A percentile compares a stretch with the other conserved stretches of the same genome.
These are phyloP conservation scores for Nothoprocta perdicaria DNA, from an alignment of 2,113 vertebrate genomes.

Conservation along the genomic window DNA sequence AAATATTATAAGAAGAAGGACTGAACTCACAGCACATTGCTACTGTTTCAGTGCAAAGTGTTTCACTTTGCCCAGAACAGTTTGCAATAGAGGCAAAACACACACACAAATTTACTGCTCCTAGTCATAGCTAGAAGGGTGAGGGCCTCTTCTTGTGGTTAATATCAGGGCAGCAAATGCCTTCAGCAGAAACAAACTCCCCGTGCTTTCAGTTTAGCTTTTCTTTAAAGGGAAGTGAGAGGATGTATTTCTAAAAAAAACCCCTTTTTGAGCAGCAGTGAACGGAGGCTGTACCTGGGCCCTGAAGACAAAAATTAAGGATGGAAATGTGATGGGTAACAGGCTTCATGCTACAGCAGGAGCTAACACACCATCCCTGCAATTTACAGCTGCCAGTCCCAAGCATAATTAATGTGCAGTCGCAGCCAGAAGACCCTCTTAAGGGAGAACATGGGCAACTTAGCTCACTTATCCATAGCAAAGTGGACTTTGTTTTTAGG, in stretches of 20 bases:
- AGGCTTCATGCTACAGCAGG: not conserved
- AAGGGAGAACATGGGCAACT: not conserved
- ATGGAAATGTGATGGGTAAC: not conserved
- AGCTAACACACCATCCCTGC: not conserved
- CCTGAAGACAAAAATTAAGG: not conserved
- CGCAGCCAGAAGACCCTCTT: not conserved
- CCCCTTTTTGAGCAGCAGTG: not conserved
- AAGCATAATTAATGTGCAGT: slow-evolving; percentile 13
- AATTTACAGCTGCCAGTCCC: slow-evolving; percentile 2
- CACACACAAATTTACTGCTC: not conserved
- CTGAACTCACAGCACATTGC: not conserved
- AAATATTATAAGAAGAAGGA: not conserved
- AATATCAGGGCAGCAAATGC: not conserved
- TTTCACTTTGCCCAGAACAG: not conserved
- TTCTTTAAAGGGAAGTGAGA: not conserved
- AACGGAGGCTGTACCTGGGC: not conserved
- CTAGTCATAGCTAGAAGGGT: not conserved
- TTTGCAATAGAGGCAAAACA: not conserved
- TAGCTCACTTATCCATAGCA: not conserved
- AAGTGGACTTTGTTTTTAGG: slow-evolving; percentile 38
- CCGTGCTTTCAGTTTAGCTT: not conserved
- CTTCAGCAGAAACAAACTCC: not conserved
- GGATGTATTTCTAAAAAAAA: not conserved
- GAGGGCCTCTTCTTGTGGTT: not conserved
- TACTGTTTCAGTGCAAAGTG: not conserved